Conservation (phyloP, 2,113 vertebrate genomes). For the Prionailurus viverrinus region DNA sequence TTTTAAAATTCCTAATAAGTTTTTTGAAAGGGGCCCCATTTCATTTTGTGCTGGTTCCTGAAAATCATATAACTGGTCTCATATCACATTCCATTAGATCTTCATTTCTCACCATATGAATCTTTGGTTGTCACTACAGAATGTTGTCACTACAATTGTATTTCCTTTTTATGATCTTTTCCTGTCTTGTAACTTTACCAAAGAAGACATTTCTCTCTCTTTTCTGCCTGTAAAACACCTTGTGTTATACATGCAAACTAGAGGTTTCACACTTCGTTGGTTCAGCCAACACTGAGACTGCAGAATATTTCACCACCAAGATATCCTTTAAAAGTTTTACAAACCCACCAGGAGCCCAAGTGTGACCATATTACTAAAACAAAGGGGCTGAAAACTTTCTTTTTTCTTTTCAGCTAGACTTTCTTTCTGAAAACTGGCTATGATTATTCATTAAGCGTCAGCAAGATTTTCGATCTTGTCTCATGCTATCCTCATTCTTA, state of each 20-base stretch:
- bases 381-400: constrained; percentile 74
- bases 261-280: constrained; percentile 87
- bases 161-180: constrained; percentile 63
- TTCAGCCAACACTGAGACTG: constrained; percentile 70
- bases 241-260: constrained; percentile 84
- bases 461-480: constrained; percentile 40
- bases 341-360: constrained; percentile 75
- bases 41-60: background rate
- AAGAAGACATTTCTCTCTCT: constrained; percentile 71
- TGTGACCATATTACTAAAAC: constrained; percentile 69
- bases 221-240: constrained; percentile 84
- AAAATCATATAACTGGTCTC: background rate
- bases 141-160: constrained; percentile 27
- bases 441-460: constrained; percentile 29
- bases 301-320: constrained; percentile 55
- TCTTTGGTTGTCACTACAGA: constrained; percentile 28
- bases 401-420: constrained; percentile 82
- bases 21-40: background rate
- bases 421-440: constrained; percentile 80
- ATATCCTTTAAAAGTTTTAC: constrained; percentile 78
- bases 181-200: constrained; percentile 65
- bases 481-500: background rate
- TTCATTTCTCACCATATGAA: background rate
- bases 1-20: background rate
- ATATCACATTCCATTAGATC: background rate